Base-by-base conservation (phyloP, 2,888 invertebrate genomes). In the Scelioninae gen. 2 region DNA sequence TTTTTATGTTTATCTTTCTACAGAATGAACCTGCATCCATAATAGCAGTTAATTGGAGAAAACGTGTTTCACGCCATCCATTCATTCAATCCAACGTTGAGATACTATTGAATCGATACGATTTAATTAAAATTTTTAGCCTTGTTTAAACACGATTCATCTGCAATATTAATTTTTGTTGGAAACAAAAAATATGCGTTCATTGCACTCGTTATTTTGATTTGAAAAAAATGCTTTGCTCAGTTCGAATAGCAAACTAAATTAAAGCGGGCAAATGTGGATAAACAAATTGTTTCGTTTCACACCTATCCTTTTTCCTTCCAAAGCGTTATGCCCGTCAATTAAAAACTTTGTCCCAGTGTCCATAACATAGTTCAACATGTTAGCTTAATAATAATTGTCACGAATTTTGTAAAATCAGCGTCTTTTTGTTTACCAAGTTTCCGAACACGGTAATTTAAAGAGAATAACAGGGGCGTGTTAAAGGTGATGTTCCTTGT, bases 401-500 rank as follows among this genome's bases (percentile, higher is more conserved):
- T 55, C 2, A 41, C 28, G 28, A 55, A 57, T 57, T 41, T 31
- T 18, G 31, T 10, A 57, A 43, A 57, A 46, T 28, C 10, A 16
- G n/a, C 37, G 35, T 46, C 35, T 35, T 31, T 63, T 39, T 63
- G 16, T 52, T 52, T 19, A 45, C 22, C 43, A 45, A 43, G 35
- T 53, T 53, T 9, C 37, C 64, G 18, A 53, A 46, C 46, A 45
- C 53, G 45, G 46, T 64, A 53, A 53, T 64, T 64, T 45, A 35
- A 45, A 53, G 37, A 37, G 46, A 65, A 55, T 46, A 18, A 31
- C 7, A 19, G 37, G 31, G 48, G n/a, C 5, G 19, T 35, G 7
- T 11, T 37, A 65, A 46, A 55, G 53, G 55, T 65, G 37, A 55
- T 65, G 46, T 45, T 37, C 9, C 65, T 46, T 37, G 55, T 65